A percentile compares a stretch with the other conserved stretches of the same genome.
These are phyloP conservation scores for Muntiacus reevesi DNA, from an alignment of 2,113 vertebrate species.

Conservation along the genomic window DNA sequence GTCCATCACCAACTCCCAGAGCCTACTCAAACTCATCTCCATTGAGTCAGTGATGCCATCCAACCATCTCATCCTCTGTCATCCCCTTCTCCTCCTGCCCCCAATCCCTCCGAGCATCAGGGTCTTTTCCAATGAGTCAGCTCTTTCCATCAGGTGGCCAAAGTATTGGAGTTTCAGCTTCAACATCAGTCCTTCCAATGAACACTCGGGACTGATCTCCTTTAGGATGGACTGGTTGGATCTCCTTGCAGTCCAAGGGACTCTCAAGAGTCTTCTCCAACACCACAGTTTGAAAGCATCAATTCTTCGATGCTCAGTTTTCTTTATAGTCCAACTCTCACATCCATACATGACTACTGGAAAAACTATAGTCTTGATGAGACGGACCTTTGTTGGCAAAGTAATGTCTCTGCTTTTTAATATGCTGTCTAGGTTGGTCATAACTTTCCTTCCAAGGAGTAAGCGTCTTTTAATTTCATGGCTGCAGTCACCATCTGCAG, in stretches of 20 bases:
- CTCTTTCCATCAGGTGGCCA: not conserved
- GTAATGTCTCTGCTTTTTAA: not conserved
- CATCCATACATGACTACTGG: not conserved
- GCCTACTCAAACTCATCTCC: not conserved
- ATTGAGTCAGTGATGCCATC: not conserved
- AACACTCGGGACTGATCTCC: not conserved
- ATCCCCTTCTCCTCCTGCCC: not conserved
- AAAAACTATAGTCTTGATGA: not conserved
- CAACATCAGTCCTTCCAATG: not conserved
- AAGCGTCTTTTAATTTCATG: not conserved
- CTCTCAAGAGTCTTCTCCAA: not conserved
- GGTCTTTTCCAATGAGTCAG: not conserved
- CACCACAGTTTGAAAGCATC: not conserved
- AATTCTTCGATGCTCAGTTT: not conserved
- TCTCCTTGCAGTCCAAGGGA: not conserved
- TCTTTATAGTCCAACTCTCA: not conserved
- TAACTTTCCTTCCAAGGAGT: not conserved
- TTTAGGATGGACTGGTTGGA: not conserved
- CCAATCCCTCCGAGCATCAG: not conserved
- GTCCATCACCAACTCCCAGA: not conserved
- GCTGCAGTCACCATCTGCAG: not conserved
- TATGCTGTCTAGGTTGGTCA: not conserved
- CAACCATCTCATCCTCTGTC: not conserved
- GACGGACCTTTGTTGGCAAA: not conserved
- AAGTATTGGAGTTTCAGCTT: not conserved